Evolutionary conservation across 2,113 vertebrate species (phyloP).

Genomic region (Butorides virescens): DNA sequence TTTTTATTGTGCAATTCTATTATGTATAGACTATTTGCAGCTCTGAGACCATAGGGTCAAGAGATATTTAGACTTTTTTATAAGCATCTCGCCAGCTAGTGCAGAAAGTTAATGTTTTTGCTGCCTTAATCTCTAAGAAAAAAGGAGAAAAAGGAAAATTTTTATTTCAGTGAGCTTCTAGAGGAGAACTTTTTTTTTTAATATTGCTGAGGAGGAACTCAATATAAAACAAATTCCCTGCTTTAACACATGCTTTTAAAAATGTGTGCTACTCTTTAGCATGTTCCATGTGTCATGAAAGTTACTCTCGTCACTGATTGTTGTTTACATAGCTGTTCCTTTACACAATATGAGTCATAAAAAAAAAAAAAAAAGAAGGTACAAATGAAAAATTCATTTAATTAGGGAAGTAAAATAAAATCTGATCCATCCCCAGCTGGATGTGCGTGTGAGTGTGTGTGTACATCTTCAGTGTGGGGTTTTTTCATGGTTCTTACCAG

Average conservation of each 20-base stretch:
- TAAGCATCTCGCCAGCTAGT: not conserved
- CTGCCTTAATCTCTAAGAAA: not conserved
- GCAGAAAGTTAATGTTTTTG: slow-evolving; percentile 7
- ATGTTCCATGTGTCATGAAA: not conserved
- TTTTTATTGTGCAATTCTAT: not conserved
- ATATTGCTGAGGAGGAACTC: not conserved
- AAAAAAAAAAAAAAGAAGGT: not conserved
- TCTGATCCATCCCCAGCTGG: not conserved
- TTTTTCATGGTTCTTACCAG: not conserved
- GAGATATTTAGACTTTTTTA: slow-evolving; percentile 5
- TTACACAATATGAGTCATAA: not conserved
- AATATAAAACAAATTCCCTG: not conserved
- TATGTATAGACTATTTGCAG: not conserved
- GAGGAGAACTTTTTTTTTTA: not conserved
- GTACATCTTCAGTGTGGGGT: fast-evolving
- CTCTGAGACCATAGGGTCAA: slow-evolving; percentile 5
- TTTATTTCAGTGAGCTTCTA: not conserved
- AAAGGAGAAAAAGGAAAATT: not conserved
- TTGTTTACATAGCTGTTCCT: not conserved
- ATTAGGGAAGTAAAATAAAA: not conserved
- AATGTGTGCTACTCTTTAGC: not conserved
- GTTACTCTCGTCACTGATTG: not conserved
- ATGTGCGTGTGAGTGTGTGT: fast-evolving
- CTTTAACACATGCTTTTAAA: not conserved
- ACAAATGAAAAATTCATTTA: not conserved